Evolutionary conservation across 2,888 invertebrate genomes (phyloP), one percentile per base, ranked within the genome.

Genomic region (Meiosimyza platycephala): DNA sequence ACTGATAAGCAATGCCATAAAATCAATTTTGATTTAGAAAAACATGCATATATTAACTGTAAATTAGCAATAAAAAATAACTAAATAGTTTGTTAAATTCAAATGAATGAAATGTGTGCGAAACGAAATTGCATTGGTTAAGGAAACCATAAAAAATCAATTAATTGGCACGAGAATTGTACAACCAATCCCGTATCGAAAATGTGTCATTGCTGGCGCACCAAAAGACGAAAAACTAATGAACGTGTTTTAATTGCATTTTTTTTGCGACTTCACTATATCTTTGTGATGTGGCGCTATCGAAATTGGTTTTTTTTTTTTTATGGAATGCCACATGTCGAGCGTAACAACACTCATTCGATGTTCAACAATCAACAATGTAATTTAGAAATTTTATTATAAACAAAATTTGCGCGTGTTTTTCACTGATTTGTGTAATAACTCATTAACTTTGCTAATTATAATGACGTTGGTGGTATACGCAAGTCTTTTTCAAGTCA

Each of bases 41-140:
- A 50, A 22, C 12, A 40, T 28, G 11, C n/a, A 50, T 28, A 13
- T 13, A 9, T 40, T n/a, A n/a, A 47, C 16, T 13, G 50, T 68
- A 68, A 68, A 68, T 57, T 50, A 48, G n/a, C 57, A 57, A 68
- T 59, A 48, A 55, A 57, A 16, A 69, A 69, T 63, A 71, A 48
- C 18, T 15, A 47, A 54, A 22, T 54, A 18, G 52, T 60, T 51
- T 63, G 47, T 22, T 15, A 52, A 71, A 55, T 68, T 74, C 74
- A 68, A 67, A 68, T 22, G 51, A 52, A 40, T 65, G 66, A 74
- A 74, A 68, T 72, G 65, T 74, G 74, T 74, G 71, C 72, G 72
- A 71, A 72, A 60, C 71, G 12, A 68, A 74, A 65, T 68, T 65
- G 16, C 54, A 74, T 74, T 40, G 5, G 40, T 40, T 40, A 40